A percentile compares a stretch with the other conserved stretches of the same genome.
Evolutionary conservation across 2,113 vertebrate species (phyloP).

Genomic region (Hucho hucho): DNA sequence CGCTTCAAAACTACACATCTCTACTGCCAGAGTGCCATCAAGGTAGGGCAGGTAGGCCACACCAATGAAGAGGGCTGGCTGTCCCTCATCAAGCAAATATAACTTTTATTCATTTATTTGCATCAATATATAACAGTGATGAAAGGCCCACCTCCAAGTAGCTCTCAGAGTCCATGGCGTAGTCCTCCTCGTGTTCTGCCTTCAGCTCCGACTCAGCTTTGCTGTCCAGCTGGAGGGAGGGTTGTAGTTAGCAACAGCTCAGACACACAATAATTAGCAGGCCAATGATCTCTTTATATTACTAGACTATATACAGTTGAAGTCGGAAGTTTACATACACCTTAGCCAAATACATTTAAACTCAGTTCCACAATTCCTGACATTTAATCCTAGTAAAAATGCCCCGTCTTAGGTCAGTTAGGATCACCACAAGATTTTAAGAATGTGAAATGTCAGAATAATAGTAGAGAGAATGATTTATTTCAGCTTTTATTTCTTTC

Average conservation of each 20-base stretch:
- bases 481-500: too few relatives aligned
- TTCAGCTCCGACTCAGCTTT: constrained; percentile 70
- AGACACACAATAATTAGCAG: neutral
- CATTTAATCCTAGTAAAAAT: too few relatives aligned
- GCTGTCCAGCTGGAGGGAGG: constrained; percentile 75
- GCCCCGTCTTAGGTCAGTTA: too few relatives aligned
- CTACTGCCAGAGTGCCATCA: neutral
- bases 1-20: neutral
- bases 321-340: too few relatives aligned
- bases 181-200: constrained; percentile 73
- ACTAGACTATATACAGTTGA: neutral
- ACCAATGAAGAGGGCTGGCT: neutral
- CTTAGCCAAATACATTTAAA: too few relatives aligned
- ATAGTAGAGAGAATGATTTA: too few relatives aligned
- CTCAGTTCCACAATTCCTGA: too few relatives aligned
- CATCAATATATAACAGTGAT: neutral
- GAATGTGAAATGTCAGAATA: too few relatives aligned
- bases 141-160: constrained; percentile 82
- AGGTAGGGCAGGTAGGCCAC: neutral
- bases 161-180: constrained; percentile 89
- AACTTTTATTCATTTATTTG: neutral
- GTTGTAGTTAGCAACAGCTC: neutral
- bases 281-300: neutral
- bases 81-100: accelerated
- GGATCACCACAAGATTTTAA: too few relatives aligned